Conservation (phyloP, 2,797 vertebrate genomes). For the Rhinophrynus dorsalis region DNA sequence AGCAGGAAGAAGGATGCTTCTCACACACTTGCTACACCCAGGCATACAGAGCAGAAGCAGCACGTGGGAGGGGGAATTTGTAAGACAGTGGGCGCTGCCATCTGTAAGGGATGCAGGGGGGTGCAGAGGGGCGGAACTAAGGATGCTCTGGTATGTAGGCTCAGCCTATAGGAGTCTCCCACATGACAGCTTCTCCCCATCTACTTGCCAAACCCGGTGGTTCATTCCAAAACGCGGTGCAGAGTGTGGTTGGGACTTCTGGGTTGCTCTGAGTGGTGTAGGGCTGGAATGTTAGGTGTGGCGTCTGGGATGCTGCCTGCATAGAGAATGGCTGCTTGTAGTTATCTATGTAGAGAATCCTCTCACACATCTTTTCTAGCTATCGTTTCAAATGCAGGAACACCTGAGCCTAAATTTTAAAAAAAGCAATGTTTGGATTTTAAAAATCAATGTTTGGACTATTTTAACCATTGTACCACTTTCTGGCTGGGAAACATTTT, state of each 20-base stretch:
- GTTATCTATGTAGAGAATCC: constrained; percentile 14
- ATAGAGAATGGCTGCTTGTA: constrained; percentile 19
- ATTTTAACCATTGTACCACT: no score
- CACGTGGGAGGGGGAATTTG: constrained; percentile 66
- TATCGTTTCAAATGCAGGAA: no score
- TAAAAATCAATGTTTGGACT: not conserved
- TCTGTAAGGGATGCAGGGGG: constrained; percentile 68
- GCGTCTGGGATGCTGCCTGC: constrained; percentile 38
- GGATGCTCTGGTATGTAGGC: constrained; percentile 15
- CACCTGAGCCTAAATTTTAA: no score
- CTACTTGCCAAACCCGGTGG: constrained; percentile 6
- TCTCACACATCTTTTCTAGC: not conserved
- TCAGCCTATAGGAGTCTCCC: not conserved
- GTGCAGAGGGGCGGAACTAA: constrained; percentile 48
- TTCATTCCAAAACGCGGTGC: constrained; percentile 10
- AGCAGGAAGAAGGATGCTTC: constrained; percentile 19
- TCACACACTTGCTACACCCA: constrained; percentile 36
- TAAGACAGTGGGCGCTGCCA: constrained; percentile 68
- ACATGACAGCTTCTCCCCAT: not conserved
- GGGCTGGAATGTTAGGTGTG: constrained; percentile 32
- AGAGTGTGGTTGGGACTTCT: constrained; percentile 8
- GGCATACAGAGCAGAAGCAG: constrained; percentile 24
- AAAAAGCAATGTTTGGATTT: no score
- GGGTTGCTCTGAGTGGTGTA: constrained; percentile 16
- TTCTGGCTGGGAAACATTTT: no score